Percentiles rank a stretch among this genome's conserved stretches.
These are phyloP conservation scores for Archivesica marissinica DNA, from an alignment of 1,140 invertebrate species.

Conservation along the genomic window DNA sequence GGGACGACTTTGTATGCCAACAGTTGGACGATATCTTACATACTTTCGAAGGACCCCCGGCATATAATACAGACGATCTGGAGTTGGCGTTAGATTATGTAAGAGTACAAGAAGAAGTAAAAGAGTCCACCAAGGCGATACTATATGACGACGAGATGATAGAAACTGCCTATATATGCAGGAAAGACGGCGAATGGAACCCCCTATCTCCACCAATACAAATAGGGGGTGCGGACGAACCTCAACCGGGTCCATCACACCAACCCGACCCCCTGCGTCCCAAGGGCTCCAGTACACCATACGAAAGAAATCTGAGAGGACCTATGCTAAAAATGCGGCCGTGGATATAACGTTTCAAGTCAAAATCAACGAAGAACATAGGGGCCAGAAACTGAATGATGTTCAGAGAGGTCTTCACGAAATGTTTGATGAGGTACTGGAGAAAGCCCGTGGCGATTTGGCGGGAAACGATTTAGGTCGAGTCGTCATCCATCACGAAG, in stretches of 20 bases:
- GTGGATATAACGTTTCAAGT: slow-evolving; percentile 8
- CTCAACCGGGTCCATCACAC: slow-evolving; percentile 4
- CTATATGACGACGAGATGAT: slow-evolving; percentile 21
- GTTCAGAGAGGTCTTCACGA: not conserved
- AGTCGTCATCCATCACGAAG: too few species aligned
- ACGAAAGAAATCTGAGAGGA: too few species aligned
- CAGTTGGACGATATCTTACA: not conserved
- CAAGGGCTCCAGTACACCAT: too few species aligned
- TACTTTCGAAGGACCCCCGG: not conserved
- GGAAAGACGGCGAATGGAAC: slow-evolving; percentile 20
- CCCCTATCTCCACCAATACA: not conserved
- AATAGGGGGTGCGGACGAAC: not conserved
- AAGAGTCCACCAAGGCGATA: too few species aligned
- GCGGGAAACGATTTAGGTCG: not conserved
- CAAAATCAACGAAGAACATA: slow-evolving; percentile 20
- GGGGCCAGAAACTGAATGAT: slow-evolving; percentile 3
- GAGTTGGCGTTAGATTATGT: not conserved
- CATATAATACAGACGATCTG: not conserved
- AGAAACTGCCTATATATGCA: not conserved
- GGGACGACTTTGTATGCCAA: not conserved
- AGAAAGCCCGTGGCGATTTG: not conserved
- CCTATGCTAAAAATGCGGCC: slow-evolving; percentile 32
- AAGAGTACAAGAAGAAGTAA: not conserved
- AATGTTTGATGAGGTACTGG: slow-evolving; percentile 14
- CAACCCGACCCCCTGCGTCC: not conserved